Evolutionary conservation across 2,113 vertebrate species (phyloP).

Genomic region (Saimiri boliviensis): DNA sequence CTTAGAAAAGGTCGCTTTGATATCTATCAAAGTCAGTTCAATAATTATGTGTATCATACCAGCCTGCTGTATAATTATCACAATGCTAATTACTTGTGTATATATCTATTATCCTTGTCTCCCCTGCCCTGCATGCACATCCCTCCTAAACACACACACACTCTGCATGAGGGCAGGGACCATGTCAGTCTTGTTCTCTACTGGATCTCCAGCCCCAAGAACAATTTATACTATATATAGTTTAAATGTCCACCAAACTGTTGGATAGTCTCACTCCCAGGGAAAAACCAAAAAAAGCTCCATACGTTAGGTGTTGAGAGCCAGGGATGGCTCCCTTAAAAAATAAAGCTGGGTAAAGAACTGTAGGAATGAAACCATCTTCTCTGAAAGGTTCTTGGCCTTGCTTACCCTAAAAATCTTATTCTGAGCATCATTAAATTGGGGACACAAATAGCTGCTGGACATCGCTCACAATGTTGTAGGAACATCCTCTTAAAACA

Average conservation of each 20-base stretch:
- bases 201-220: neutral
- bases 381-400: neutral
- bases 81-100: neutral
- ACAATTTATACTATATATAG: neutral
- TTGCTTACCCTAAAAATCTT: neutral
- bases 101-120: neutral
- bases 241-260: neutral
- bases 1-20: neutral
- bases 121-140: neutral
- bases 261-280: neutral
- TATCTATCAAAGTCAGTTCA: neutral
- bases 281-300: neutral
- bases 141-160: neutral
- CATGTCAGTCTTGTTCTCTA: neutral
- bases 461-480: neutral
- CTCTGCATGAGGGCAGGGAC: neutral
- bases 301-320: neutral
- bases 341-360: neutral
- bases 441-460: neutral
- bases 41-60: neutral
- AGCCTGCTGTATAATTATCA: neutral
- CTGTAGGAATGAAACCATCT: neutral
- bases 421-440: neutral
- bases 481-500: slow-evolving; percentile 5
- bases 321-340: neutral